Base-by-base conservation (phyloP, 2,888 invertebrate species). In the Alitta virens region DNA sequence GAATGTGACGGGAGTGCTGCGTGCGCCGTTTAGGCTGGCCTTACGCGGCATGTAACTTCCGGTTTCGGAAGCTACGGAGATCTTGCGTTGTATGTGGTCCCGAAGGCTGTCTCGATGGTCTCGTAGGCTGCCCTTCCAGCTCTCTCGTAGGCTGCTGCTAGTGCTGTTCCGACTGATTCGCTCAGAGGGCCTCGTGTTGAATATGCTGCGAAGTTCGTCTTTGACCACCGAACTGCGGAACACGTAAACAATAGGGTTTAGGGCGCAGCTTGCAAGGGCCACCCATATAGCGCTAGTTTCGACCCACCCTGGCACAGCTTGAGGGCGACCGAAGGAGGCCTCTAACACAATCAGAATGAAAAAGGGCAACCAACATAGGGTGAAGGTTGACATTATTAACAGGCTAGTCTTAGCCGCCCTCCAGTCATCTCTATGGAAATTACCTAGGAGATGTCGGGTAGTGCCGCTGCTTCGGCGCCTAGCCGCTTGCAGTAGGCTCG, bases 341-440 rank as follows among this genome's bases (percentile, higher is more conserved):
- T 65, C 63, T 40, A 60, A 21, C 23, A 72, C 68, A 55, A 74
- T 73, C 42, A 75, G 70, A 12, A 72, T 70, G 64, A 78, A 78
- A 73, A 85, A 86, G 0, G 86, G 86, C 18, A 85, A 78, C 86
- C 86, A 87, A 72, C 86, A 86, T 40, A 85, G 78, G 14, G 85
- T 78, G 58, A 86, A 87, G 82, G 91, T 89, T 42, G 90, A 86
- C 76, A 90, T 87, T 67, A 91, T 91, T 66, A 91, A 81, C 54
- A 89, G 88, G 75, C 92, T 92, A 57, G 94, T 91, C 69, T 92
- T 88, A 9, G 92, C 94, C 1, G 94, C 92, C 68, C 92, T 87
- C 70, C 92, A 91, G 83, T 94, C 94, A 78, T 94, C 94, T 59
- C 92, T 86, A 69, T 92, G 91, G 12, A 65, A 52, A n/a, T 21